These are phyloP conservation scores for Sarcophaga subvicina DNA, from an alignment of 2,888 invertebrate genomes.

Conservation along the genomic window DNA sequence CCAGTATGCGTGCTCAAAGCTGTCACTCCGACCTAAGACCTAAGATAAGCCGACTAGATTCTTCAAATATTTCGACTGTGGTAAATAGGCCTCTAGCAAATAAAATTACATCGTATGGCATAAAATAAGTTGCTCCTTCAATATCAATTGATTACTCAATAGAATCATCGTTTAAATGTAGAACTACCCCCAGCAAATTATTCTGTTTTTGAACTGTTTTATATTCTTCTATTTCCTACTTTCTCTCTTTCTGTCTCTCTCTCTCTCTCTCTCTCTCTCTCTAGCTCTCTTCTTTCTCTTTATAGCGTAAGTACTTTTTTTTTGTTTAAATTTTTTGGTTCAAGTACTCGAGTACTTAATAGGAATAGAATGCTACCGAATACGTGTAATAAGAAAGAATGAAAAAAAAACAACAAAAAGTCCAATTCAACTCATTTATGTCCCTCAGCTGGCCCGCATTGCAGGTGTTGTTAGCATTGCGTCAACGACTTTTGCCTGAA, in stretches of 20 bases:
- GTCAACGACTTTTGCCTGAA: constrained; percentile 64
- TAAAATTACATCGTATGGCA: no score
- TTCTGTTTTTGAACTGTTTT: constrained; percentile 18
- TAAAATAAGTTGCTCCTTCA: no score
- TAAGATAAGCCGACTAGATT: no score
- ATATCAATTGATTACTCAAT: not conserved
- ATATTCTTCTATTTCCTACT: not conserved
- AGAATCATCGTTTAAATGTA: not conserved
- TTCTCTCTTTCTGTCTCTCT: constrained; percentile 31
- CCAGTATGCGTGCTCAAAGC: no score
- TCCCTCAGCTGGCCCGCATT: constrained; percentile 64
- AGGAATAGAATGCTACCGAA: constrained; percentile 42
- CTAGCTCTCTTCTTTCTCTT: not conserved
- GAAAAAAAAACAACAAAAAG: constrained; percentile 44
- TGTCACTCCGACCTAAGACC: no score
- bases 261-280: constrained; percentile 19
- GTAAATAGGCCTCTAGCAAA: no score
- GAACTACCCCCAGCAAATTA: constrained; percentile 29
- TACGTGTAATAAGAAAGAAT: not conserved
- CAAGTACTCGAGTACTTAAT: constrained; percentile 54
- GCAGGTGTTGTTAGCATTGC: constrained; percentile 68
- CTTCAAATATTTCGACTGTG: no score
- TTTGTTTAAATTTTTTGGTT: constrained; percentile 42
- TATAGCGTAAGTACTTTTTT: not conserved
- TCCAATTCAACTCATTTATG: constrained; percentile 57